Base-by-base conservation (phyloP, 1,140 invertebrate species). In the Zophobas atratus region DNA sequence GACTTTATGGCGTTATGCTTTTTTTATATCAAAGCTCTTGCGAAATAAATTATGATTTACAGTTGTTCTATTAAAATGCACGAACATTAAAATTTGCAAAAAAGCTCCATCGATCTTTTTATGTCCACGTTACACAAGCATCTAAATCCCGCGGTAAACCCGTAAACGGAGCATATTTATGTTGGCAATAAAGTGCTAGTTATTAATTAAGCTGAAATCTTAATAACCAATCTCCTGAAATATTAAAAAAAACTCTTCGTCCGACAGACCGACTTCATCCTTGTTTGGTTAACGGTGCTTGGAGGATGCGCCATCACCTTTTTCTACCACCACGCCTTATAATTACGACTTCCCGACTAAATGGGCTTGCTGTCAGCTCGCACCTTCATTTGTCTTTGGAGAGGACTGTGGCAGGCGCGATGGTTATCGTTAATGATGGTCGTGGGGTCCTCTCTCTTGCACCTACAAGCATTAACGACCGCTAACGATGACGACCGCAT, bases 301-400 rank as follows among this genome's bases (percentile, higher is more conserved):
- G 79, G 80, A 49, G 75, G 51, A 71, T 67, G 71, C 70, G 39
- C 43, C 74, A 60, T 46, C 76, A 48, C 53, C 76, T 53, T 60
- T 39, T 76, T 53, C 75, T 51, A 84, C 80, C 82, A 84, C 83
- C 84, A 85, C 84, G 80, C 83, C 84, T 85, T 85, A 83, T 85
- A 85, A 85, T 85, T 85, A 85, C 84, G 81, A 84, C 84, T 85
- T 85, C 81, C 84, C 84, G 84, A 84, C 84, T 85, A 84, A 85
- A 85, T 84, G 83, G 83, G 83, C 80, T 82, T 57, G 84, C 84
- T 85, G 84, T 85, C 84, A 85, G 83, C 83, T 85, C 81, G 84
- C 84, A 85, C 84, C 84, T 85, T 84, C 84, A 85, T 85, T 85
- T 85, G 84, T 85, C 84, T 85, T 84, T 74, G 70, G 63, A 80